Evolutionary conservation across 2,797 vertebrate genomes (phyloP).

Genomic region (Melopsittacus undulatus): DNA sequence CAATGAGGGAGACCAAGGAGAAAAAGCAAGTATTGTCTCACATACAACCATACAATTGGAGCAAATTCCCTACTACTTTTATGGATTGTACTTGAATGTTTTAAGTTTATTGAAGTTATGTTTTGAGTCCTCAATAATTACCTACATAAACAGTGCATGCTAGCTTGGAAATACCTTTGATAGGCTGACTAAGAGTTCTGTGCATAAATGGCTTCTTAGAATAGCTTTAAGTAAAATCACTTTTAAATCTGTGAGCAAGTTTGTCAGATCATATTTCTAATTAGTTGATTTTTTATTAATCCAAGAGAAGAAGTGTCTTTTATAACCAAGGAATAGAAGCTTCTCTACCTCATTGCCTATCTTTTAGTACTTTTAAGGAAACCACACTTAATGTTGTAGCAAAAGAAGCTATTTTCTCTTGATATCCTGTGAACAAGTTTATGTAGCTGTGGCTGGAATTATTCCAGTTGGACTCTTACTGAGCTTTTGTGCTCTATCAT

Average conservation of each 20-base stretch:
- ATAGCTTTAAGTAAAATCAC: neutral
- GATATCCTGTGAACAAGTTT: neutral
- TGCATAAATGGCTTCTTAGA: neutral
- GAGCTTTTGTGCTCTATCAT: neutral
- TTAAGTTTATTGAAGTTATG: neutral
- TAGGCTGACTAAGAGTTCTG: neutral
- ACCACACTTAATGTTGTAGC: neutral
- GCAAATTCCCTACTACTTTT: neutral
- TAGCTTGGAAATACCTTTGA: neutral
- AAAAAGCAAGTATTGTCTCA: neutral
- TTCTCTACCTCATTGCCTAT: neutral
- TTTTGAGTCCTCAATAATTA: neutral
- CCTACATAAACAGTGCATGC: neutral
- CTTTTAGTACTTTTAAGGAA: neutral
- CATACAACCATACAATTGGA: accelerated
- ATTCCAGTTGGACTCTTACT: neutral
- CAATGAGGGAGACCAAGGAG: neutral
- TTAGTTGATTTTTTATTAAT: neutral
- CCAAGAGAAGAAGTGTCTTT: neutral
- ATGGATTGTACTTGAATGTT: neutral
- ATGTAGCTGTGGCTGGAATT: neutral
- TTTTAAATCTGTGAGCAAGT: neutral
- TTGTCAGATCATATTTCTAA: neutral
- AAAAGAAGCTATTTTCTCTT: neutral
- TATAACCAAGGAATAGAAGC: neutral